These are phyloP conservation scores for Diabrotica balteata DNA, from an alignment of 2,888 invertebrate species.

Conservation along the genomic window DNA sequence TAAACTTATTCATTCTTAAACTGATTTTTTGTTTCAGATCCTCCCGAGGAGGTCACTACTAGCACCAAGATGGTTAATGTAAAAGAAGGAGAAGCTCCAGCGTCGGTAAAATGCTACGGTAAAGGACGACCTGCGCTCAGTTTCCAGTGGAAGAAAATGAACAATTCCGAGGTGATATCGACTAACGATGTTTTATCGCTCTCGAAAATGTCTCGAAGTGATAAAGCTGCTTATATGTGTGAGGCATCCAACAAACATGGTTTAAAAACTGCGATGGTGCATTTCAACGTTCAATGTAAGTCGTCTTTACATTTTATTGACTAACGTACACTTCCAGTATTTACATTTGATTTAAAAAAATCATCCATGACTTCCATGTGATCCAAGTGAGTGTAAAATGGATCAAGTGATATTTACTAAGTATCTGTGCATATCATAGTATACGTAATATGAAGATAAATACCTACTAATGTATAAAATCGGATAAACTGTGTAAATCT, in stretches of 20 bases:
- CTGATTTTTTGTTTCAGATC: constrained; percentile 63
- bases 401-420: no score
- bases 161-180: constrained; percentile 62
- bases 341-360: no score
- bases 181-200: constrained; percentile 67
- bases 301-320: background rate
- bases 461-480: no score
- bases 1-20: background rate
- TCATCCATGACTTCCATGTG: no score
- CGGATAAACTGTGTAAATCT: no score
- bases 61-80: constrained; percentile 65
- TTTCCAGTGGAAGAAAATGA: constrained; percentile 75
- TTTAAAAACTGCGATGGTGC: constrained; percentile 70
- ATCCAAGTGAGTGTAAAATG: no score
- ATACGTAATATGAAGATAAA: no score
- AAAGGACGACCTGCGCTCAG: constrained; percentile 75
- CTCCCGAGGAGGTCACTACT: constrained; percentile 86
- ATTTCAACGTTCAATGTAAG: constrained; percentile 85
- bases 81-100: constrained; percentile 65
- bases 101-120: constrained; percentile 66
- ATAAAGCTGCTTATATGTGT: constrained; percentile 81
- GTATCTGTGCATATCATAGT: no score
- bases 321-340: no score
- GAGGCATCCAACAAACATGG: constrained; percentile 84
- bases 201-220: constrained; percentile 71